A percentile compares a stretch with the other conserved stretches of the same genome.
Conservation (phyloP, 2,113 vertebrate genomes). For the Semnornis frantzii region DNA sequence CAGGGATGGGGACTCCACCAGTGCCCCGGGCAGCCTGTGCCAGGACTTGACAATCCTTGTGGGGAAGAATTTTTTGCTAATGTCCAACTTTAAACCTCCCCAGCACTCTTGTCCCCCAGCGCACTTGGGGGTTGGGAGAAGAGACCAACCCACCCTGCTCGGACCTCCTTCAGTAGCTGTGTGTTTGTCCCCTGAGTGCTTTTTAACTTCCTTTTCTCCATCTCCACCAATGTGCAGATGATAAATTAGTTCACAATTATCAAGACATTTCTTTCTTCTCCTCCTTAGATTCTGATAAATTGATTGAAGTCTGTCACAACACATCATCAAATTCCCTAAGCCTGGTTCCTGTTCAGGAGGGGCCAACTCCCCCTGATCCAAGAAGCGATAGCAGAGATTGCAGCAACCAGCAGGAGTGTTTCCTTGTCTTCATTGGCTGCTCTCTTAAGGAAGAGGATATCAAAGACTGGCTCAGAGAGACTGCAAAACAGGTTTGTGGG, state of each 20-base stretch:
- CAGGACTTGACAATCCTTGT: not conserved
- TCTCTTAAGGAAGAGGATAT: constrained; percentile 88
- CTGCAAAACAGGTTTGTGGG: constrained; percentile 86
- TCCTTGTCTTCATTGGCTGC: constrained; percentile 89
- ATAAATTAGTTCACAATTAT: not conserved
- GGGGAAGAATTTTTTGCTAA: not conserved
- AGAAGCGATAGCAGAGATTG: constrained; percentile 59
- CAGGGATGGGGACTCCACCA: not conserved
- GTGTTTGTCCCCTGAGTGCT: not conserved
- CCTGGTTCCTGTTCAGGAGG: constrained; percentile 75
- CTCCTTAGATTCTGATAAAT: constrained; percentile 82
- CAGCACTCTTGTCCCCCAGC: not conserved
- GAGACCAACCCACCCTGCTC: not conserved
- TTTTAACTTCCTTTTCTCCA: not conserved
- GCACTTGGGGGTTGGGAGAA: not conserved
- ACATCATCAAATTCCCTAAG: constrained; percentile 82
- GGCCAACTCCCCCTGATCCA: constrained; percentile 63
- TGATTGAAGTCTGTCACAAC: constrained; percentile 88
- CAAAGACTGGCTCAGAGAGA: constrained; percentile 93
- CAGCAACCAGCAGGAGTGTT: constrained; percentile 72
- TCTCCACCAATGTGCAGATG: not conserved
- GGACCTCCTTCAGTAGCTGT: not conserved
- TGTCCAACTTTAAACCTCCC: not conserved
- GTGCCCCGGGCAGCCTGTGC: not conserved
- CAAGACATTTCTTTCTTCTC: not conserved